These are phyloP conservation scores for Dascillus cervinus DNA, from an alignment of 2,888 invertebrate genomes.

Conservation along the genomic window DNA sequence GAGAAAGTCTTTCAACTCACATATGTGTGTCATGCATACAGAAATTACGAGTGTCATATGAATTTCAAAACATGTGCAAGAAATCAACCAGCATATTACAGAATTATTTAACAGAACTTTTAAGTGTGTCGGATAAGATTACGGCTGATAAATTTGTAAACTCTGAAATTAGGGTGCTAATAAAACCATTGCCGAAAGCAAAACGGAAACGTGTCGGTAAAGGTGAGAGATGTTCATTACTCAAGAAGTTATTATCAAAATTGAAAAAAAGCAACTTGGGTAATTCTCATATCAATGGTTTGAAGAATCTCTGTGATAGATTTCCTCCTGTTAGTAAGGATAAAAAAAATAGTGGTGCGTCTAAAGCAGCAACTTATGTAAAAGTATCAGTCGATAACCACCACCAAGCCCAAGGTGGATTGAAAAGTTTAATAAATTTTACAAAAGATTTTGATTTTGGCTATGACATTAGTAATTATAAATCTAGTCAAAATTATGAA, in stretches of 20 bases:
- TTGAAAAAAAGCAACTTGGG: conserved; percentile 17
- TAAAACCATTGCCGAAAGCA: conserved; percentile 7
- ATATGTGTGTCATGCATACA: conserved; percentile 37
- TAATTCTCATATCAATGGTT: conserved; percentile 13
- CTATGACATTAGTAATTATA: conserved; percentile 26
- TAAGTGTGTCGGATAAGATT: conserved; percentile 25
- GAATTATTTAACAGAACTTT: conserved; percentile 32
- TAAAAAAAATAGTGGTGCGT: no score
- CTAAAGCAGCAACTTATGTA: conserved; percentile 3
- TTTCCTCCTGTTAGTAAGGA: conserved; percentile 3
- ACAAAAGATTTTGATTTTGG: conserved; percentile 38
- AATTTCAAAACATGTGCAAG: conserved; percentile 37
- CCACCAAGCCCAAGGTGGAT: conserved; percentile 25
- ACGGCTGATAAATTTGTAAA: conserved; percentile 26
- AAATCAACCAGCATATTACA: conserved; percentile 36
- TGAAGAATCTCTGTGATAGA: conserved; percentile 12
- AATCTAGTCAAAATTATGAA: conserved; percentile 29
- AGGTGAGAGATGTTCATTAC: conserved; percentile 35
- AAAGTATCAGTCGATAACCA: no score
- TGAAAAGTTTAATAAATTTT: conserved; percentile 35
- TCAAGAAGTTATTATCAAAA: conserved; percentile 32
- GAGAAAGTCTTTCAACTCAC: conserved; percentile 34
- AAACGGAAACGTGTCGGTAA: conserved; percentile 34
- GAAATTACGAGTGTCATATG: conserved; percentile 37
- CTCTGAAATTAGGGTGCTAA: conserved; percentile 31